Percentiles rank a stretch among this genome's conserved stretches.
Evolutionary conservation across 2,113 vertebrate genomes (phyloP).

Genomic region (Rafetus swinhoei): DNA sequence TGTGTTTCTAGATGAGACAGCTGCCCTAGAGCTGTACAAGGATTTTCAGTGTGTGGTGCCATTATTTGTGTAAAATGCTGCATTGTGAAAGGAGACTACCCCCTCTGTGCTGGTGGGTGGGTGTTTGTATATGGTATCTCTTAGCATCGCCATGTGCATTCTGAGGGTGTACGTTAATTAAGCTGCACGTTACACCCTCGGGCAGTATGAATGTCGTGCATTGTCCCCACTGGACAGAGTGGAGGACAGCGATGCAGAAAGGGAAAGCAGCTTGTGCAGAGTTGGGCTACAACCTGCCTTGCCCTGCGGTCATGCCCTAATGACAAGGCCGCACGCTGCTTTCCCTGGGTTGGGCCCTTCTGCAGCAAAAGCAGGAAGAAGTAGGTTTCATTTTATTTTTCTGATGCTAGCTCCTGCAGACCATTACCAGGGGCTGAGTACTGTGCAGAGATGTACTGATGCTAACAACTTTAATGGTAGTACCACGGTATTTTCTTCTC

Average conservation of each 20-base stretch:
- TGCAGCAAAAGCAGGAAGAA: fast-evolving
- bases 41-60: fast-evolving
- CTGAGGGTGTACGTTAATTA: background rate
- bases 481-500: background rate
- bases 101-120: background rate
- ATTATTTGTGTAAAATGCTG: fast-evolving
- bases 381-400: background rate
- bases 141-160: background rate
- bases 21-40: fast-evolving
- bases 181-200: background rate
- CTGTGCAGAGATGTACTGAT: background rate
- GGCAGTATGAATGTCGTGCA: background rate
- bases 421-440: background rate
- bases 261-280: background rate
- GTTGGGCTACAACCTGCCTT: background rate
- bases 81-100: background rate
- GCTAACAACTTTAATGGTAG: background rate
- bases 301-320: background rate
- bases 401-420: background rate
- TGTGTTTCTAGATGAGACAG: fast-evolving
- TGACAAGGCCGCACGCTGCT: background rate
- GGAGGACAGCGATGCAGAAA: background rate
- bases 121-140: background rate
- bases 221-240: background rate
- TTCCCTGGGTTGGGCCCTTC: fast-evolving